Base-by-base conservation (phyloP, 2,888 invertebrate genomes). In the Brenthis hecate region DNA sequence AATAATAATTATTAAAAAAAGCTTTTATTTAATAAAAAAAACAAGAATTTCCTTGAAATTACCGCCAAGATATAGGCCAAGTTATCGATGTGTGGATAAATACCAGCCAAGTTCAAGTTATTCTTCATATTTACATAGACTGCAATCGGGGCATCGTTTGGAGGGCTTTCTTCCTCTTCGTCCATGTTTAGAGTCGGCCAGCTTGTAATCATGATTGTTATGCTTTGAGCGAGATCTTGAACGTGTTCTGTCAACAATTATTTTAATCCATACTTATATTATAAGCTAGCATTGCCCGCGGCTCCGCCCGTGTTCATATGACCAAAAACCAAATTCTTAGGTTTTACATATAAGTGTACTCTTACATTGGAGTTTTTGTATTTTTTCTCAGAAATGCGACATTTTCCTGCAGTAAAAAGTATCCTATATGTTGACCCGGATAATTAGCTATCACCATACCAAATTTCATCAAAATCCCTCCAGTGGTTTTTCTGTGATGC, bases 141-240 rank as follows among this genome's bases (percentile, higher is more conserved):
- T 82, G 65, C 85, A 87, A 60, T 85, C 81, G 0, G 82, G 79
- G 47, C 86, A 86, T 3, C 85, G 78, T 23, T 83, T 76, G n/a
- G 81, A 77, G 0, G 76, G 63, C 65, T 81, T 83, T 5, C 84
- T 77, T 16, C 82, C 80, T 32, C 85, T 79, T 3, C 86, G 83
- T 1, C 66, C 54, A 14, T 78, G 75, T 50, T 77, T 77, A 65
- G 81, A 82, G 1, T 75, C 75, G 11, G 54, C 16, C 8, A 70
- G 5, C 48, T 78, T 81, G 67, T 82, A 79, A n/a, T 80, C 77
- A 54, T 78, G 57, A 48, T 71, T 66, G 16, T 75, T 72, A 3
- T 74, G 77, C 13, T 81, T 75, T 6, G 81, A 78, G 1, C 79
- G 77, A 16, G 86, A 84, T 23, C 84, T 67, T 1, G 77, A 75